A percentile compares a stretch with the other conserved stretches of the same genome.
Evolutionary conservation across 2,888 invertebrate genomes (phyloP).

Genomic region (Cinara cedri): DNA sequence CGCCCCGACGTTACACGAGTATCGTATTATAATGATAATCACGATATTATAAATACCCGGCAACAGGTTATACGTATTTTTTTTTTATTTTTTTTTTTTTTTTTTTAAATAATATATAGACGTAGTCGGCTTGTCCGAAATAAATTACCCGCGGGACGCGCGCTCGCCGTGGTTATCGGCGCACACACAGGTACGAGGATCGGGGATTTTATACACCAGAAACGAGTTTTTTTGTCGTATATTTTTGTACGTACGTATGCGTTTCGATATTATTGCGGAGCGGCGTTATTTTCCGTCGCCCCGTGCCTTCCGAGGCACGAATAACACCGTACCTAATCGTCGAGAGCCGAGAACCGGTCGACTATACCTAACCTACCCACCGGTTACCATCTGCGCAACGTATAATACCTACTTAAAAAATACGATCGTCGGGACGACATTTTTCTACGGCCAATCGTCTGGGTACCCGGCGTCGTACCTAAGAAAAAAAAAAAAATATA

Average conservation of each 20-base stretch:
- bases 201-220: conserved; percentile 25
- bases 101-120: background rate
- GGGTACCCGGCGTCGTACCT: background rate
- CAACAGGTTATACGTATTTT: too few relatives aligned
- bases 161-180: background rate
- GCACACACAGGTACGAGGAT: background rate
- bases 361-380: too few relatives aligned
- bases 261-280: too few relatives aligned
- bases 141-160: conserved; percentile 27
- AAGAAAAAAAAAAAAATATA: too few relatives aligned
- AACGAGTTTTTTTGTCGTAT: conserved; percentile 33
- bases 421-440: conserved; percentile 17
- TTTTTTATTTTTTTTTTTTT: too few relatives aligned
- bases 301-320: background rate
- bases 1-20: background rate
- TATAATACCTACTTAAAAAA: too few relatives aligned
- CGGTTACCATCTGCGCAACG: too few relatives aligned
- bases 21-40: too few relatives aligned
- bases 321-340: background rate
- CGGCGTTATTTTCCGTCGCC: background rate
- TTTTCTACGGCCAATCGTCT: conserved; percentile 29
- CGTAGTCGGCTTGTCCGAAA: conserved; percentile 41
- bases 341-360: conserved; percentile 14
- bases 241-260: too few relatives aligned
- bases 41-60: too few relatives aligned